phyloP scores from a whole-genome alignment of 2,113 vertebrate genomes.

The Deroptyus accipitrinus region DNA sequence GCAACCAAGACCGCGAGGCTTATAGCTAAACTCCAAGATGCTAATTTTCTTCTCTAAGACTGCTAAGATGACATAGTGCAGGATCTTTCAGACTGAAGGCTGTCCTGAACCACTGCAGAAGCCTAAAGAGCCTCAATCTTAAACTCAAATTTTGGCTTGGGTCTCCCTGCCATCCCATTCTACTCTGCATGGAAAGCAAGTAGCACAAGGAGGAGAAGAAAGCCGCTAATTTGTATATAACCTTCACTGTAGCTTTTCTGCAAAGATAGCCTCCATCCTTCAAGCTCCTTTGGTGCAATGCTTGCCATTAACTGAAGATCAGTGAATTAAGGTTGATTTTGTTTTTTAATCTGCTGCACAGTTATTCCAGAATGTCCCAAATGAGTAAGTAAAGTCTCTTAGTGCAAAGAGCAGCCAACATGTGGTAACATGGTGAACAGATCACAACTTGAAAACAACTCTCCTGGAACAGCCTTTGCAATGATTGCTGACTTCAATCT shows the following conservation, averaged over 20 bases:
- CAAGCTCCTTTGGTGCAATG: neutral
- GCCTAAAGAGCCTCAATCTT: neutral
- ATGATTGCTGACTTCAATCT: neutral
- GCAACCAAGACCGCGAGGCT: rapidly evolving
- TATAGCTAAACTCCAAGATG: neutral
- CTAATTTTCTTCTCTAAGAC: neutral
- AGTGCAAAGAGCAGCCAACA: neutral
- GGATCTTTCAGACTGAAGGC: neutral
- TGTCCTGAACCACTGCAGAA: neutral
- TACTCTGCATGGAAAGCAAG: rapidly evolving
- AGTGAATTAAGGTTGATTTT: neutral
- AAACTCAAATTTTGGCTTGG: neutral
- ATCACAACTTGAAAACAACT: neutral
- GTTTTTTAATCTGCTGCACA: neutral
- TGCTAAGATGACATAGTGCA: neutral
- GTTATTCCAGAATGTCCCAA: neutral
- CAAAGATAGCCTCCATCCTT: neutral
- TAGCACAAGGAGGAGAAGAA: neutral
- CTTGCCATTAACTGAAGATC: neutral
- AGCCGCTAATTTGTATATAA: neutral
- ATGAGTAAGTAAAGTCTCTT: neutral
- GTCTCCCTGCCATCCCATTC: neutral
- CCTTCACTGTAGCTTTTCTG: neutral
- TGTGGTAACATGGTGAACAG: neutral
- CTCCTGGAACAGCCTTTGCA: neutral